Conservation (phyloP, 2,888 invertebrate genomes). For the Orthosia incerta region DNA sequence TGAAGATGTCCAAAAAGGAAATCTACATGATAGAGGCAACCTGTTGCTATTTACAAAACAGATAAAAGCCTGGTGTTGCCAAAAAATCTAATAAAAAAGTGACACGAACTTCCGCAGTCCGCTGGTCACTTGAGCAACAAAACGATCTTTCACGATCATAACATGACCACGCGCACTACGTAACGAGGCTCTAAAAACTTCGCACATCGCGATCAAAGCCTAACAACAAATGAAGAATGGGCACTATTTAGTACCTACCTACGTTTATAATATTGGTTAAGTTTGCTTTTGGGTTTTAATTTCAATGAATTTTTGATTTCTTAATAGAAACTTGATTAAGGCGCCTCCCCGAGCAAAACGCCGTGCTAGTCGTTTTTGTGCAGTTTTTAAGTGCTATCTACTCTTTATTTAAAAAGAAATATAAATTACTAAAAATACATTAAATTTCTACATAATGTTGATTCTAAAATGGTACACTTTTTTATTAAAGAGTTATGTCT, state of each 20-base stretch:
- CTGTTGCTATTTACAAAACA: conserved; percentile 43
- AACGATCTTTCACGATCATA: conserved; percentile 20
- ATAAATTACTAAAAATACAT: too few species aligned
- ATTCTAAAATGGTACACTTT: too few species aligned
- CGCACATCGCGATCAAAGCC: background rate
- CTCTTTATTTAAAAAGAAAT: too few species aligned
- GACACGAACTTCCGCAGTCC: conserved; percentile 16
- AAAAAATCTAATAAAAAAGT: conserved; percentile 33
- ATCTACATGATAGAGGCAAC: conserved; percentile 10
- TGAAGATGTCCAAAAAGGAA: background rate
- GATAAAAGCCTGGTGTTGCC: conserved; percentile 31
- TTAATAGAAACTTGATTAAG: too few species aligned
- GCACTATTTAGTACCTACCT: background rate
- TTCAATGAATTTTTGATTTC: background rate
- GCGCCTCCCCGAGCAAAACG: too few species aligned
- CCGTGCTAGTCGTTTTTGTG: too few species aligned
- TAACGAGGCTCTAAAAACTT: background rate
- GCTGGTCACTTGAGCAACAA: conserved; percentile 21
- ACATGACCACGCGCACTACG: conserved; percentile 2
- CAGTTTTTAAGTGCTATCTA: too few species aligned
- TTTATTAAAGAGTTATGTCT: too few species aligned
- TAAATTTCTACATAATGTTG: too few species aligned
- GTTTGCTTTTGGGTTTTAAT: background rate
- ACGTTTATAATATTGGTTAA: background rate
- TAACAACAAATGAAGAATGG: background rate